Conservation (phyloP, 1,140 invertebrate species). For the Drosophila melanica region DNA sequence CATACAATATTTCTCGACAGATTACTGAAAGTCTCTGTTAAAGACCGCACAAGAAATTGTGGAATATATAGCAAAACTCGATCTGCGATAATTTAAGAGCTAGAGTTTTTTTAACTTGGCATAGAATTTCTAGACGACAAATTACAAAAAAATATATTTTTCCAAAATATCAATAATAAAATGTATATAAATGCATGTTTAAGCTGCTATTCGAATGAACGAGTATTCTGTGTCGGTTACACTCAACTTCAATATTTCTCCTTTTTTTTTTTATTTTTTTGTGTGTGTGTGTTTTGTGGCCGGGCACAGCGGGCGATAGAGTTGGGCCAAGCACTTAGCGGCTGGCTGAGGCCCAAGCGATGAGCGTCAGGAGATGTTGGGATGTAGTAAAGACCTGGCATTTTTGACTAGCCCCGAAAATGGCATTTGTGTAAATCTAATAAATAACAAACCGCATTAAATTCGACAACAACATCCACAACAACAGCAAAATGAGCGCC, state of each 20-base stretch:
- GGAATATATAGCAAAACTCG: too few species aligned
- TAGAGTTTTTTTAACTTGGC: too few species aligned
- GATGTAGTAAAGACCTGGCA: slow-evolving; percentile 3
- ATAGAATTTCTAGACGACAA: too few species aligned
- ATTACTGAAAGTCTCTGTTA: too few species aligned
- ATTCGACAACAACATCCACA: slow-evolving; percentile 61
- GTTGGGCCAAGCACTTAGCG: slow-evolving; percentile 70
- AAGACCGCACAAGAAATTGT: too few species aligned
- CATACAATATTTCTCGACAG: too few species aligned
- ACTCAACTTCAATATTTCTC: slow-evolving; percentile 1
- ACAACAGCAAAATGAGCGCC: slow-evolving; percentile 23
- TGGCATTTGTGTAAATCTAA: slow-evolving; percentile 78
- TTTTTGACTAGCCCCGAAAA: slow-evolving; percentile 45
- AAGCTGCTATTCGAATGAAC: too few species aligned
- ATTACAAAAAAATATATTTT: too few species aligned
- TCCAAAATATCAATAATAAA: too few species aligned
- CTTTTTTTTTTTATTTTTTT: too few species aligned
- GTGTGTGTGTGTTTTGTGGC: neutral
- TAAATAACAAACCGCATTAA: slow-evolving; percentile 79
- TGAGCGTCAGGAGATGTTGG: neutral
- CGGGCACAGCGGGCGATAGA: slow-evolving; percentile 54
- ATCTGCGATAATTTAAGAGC: too few species aligned
- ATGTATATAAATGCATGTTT: too few species aligned
- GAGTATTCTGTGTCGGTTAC: neutral
- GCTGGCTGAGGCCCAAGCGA: slow-evolving; percentile 24